Evolutionary conservation across 2,888 invertebrate species (phyloP).

Genomic region (Pammene fasciana): DNA sequence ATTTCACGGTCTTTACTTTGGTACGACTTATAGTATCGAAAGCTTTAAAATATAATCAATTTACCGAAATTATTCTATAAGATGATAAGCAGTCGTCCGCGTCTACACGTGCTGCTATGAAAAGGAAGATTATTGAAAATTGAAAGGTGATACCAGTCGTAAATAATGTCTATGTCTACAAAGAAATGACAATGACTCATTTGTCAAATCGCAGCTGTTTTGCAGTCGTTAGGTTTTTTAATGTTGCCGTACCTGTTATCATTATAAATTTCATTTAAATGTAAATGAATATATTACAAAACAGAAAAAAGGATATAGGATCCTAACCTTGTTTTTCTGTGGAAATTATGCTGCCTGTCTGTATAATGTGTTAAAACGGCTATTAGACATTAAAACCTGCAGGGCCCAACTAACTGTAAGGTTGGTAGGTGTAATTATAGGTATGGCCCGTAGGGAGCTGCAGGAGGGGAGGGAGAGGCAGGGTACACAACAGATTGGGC

Average conservation of each 20-base stretch:
- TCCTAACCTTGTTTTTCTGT: too few species aligned
- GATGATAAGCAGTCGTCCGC: slow-evolving; percentile 69
- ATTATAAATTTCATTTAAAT: background rate
- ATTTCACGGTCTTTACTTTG: slow-evolving; percentile 29
- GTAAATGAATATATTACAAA: background rate
- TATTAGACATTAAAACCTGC: too few species aligned
- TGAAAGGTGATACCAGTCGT: slow-evolving; percentile 34
- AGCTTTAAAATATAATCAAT: slow-evolving; percentile 41
- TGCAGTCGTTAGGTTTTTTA: slow-evolving; percentile 2
- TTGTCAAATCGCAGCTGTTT: slow-evolving; percentile 34
- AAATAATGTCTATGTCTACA: slow-evolving; percentile 25
- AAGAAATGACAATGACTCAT: slow-evolving; percentile 25
- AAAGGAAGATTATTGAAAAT: slow-evolving; percentile 66
- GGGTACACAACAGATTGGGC: too few species aligned
- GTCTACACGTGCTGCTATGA: slow-evolving; percentile 79
- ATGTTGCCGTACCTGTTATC: slow-evolving; percentile 12
- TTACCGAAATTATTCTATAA: slow-evolving; percentile 63
- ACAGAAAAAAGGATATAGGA: too few species aligned
- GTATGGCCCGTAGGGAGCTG: too few species aligned
- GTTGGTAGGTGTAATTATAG: too few species aligned
- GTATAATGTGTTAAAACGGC: too few species aligned
- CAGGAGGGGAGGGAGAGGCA: too few species aligned
- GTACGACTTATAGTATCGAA: background rate
- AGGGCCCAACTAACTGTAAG: too few species aligned
- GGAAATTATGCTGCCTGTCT: too few species aligned